Base-by-base conservation (phyloP, 2,888 invertebrate species). In the Eristalis arbustorum region DNA sequence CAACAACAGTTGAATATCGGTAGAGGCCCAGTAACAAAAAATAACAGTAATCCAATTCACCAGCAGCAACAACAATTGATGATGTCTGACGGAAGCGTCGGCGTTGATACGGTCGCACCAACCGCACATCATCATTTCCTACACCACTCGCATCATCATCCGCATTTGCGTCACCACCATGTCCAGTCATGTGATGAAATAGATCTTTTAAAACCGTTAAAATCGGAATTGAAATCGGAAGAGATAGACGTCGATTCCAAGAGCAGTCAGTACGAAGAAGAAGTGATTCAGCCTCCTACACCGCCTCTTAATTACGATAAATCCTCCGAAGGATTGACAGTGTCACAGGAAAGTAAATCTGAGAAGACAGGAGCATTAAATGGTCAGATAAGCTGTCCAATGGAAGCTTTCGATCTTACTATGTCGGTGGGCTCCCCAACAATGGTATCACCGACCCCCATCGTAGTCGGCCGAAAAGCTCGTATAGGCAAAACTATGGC, bases 401-500 rank as follows among this genome's bases (percentile, higher is more conserved):
- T 88, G 23, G 92, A 92, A 49, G 91, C 91, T 1, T 92, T 90
- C 71, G 92, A 92, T 77, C 84, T 92, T 23, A 92, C 92, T 11
- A 85, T 89, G n/a, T 95, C 95, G 8, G 95, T 95, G 5, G 95
- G 95, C 1, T 94, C 95, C 89, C 95, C 95, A 87, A 94, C 94
- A 0, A 95, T 95, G 0, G 95, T 59, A 18, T 10, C 79, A 6
- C 56, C 74, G 1, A 18, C 66, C 2, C 83, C 88, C 13, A 6
- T 88, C 22, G 73, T 87, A 25, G 72, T 91, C 62, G 93, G 93
- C 59, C 91, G 94, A 49, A 94, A 94, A 90, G 94, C 94, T 34
- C 93, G 95, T 72, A 92, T 95, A 68, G 94, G 95, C 66, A 96
- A 96, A 91, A 95, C 94, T 34, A 96, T 96, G 95, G 96, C 95